These are phyloP conservation scores for Agonopterix alstromeriana DNA, from an alignment of 2,888 invertebrate genomes.

Conservation along the genomic window DNA sequence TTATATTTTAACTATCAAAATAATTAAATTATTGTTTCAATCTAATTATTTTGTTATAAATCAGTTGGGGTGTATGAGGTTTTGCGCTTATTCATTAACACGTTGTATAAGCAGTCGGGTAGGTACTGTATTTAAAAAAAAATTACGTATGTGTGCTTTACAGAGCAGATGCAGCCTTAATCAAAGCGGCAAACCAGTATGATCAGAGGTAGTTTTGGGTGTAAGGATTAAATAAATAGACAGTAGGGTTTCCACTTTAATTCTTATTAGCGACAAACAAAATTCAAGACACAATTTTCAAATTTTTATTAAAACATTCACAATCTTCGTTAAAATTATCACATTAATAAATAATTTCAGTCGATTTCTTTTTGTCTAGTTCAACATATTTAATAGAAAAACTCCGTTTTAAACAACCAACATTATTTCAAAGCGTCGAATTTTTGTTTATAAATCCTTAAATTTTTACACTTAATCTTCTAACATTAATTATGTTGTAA, in stretches of 20 bases:
- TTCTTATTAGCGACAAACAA: not conserved
- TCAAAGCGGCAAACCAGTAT: not conserved
- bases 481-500: too few species aligned
- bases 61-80: too few species aligned
- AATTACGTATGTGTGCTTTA: too few species aligned
- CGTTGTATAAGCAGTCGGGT: too few species aligned
- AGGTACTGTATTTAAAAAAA: too few species aligned
- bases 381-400: constrained; percentile 1
- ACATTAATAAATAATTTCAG: constrained; percentile 47
- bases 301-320: constrained; percentile 52
- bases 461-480: too few species aligned
- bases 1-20: too few species aligned
- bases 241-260: not conserved
- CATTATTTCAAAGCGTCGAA: not conserved
- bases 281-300: not conserved
- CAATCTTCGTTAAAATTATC: constrained; percentile 40
- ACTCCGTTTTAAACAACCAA: not conserved
- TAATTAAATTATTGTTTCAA: too few species aligned
- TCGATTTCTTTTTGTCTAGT: constrained; percentile 38
- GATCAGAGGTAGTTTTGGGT: not conserved
- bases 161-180: too few species aligned
- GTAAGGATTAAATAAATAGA: not conserved
- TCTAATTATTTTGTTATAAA: too few species aligned
- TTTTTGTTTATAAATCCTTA: too few species aligned
- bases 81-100: too few species aligned